phyloP scores from a whole-genome alignment of 2,113 vertebrate genomes.

The Ctenomys sociabilis region DNA sequence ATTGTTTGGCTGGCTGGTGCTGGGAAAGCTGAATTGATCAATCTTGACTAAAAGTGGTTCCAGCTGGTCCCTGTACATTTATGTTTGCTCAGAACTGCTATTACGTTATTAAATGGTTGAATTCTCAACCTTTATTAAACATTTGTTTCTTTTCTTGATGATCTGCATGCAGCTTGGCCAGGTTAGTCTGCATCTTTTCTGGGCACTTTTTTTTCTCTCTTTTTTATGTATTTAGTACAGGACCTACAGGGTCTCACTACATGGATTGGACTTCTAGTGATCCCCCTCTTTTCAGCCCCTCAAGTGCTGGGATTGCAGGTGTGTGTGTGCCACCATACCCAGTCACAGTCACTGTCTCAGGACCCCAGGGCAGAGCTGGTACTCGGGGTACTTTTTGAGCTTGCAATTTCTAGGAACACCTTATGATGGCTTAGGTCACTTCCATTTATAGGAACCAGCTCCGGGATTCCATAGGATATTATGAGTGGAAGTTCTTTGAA shows the following conservation, averaged over 20 bases:
- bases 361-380: no score
- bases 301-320: no score
- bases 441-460: conserved; percentile 49
- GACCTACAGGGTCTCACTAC: no score
- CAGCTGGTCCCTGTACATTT: background rate
- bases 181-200: background rate
- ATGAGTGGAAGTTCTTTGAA: conserved; percentile 40
- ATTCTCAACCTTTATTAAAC: background rate
- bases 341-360: no score
- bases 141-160: background rate
- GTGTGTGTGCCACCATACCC: no score
- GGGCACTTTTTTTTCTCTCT: background rate
- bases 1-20: conserved; percentile 25
- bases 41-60: conserved; percentile 55
- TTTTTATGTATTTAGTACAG: no score
- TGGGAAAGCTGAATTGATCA: conserved; percentile 51
- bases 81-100: background rate
- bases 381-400: background rate
- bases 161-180: background rate
- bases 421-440: conserved; percentile 22
- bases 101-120: background rate
- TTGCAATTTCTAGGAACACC: conserved; percentile 17
- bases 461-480: conserved; percentile 34
- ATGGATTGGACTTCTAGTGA: no score
- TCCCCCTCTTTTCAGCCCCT: no score